A percentile compares a stretch with the other conserved stretches of the same genome.
Conservation (phyloP, 2,888 invertebrate genomes). For the Emmelina monodactyla region DNA sequence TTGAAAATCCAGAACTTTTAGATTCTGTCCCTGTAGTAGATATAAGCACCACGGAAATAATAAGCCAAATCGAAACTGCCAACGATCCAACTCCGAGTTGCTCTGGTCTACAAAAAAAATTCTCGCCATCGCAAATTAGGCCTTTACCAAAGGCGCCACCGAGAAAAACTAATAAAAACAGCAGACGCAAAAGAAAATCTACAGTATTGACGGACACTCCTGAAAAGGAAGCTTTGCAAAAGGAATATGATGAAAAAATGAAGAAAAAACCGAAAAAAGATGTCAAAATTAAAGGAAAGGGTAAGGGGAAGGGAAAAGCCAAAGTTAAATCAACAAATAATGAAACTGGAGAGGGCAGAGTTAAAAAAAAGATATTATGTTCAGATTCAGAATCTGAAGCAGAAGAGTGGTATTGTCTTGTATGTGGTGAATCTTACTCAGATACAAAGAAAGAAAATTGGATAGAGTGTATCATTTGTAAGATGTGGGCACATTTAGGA, state of each 20-base stretch:
- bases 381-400: conserved; percentile 6
- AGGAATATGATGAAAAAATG: too few species aligned
- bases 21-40: too few species aligned
- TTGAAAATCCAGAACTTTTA: too few species aligned
- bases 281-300: conserved; percentile 5
- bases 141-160: too few species aligned
- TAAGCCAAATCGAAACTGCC: too few species aligned
- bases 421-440: conserved; percentile 5
- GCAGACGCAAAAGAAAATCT: conserved; percentile 11
- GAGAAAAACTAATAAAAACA: conserved; percentile 8
- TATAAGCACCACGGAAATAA: too few species aligned
- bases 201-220: too few species aligned
- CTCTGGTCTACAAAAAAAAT: conserved; percentile 11
- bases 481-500: conserved; percentile 12
- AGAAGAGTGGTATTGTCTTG: conserved; percentile 2
- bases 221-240: too few species aligned
- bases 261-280: too few species aligned
- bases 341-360: too few species aligned
- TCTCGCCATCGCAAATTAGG: conserved; percentile 11
- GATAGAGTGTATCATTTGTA: conserved; percentile 9
- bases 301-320: conserved; percentile 1
- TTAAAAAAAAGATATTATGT: conserved; percentile 5
- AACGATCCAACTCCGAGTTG: too few species aligned
- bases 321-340: conserved; percentile 3
- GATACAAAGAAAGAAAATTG: too few species aligned